Evolutionary conservation across 92 coral and sea anemone genomes (phyloP), one percentile per base, ranked within the genome.

Genomic region (Palythoa grandiflora): DNA sequence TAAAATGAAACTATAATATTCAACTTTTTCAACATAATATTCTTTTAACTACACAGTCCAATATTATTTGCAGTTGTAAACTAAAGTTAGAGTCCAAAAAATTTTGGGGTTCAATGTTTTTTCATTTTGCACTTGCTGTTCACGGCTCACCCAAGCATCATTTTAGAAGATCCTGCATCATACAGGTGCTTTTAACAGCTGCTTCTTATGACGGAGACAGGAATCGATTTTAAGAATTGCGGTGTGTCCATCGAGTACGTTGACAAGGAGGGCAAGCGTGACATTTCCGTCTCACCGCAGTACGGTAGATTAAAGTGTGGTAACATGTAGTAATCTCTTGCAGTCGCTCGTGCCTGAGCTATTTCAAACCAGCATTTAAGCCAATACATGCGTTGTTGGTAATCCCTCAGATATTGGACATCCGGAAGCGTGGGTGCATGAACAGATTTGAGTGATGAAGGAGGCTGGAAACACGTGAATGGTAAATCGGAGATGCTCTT

Each of bases 161-260:
- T 52, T 21, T 15, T 13, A 48, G 50, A 10, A 20, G 12, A 39
- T n/a, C 14, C 20, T 9, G 10, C 53, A 16, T 9, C 21, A 9
- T 1, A n/a, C 39, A 50, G 2, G 61, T 51, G 12, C 1, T 1
- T 37, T 71, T 52, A 77, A 35, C 47, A 52, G 47, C 83, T 77
- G 83, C 75, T 81, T 28, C 73, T 47, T 19, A 81, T 81, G 15
- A 81, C 86, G 3, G 86, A 81, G 44, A 81, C 86, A 81, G 86
- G 86, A 47, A 81, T 81, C 0, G 86, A 81, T 40, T 81, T 81
- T 1, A 61, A 8, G 28, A 60, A 15, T 40, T 60, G 36, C 14
- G 10, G n/a, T 14, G 2, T 20, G 47, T 66, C 75, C 59, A 6
- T 7, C 2, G 44, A 9, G 59, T 28, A 47, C 38, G 86, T n/a